Base-by-base conservation (phyloP, 2,113 vertebrate species). In the Maccullochella peelii region DNA sequence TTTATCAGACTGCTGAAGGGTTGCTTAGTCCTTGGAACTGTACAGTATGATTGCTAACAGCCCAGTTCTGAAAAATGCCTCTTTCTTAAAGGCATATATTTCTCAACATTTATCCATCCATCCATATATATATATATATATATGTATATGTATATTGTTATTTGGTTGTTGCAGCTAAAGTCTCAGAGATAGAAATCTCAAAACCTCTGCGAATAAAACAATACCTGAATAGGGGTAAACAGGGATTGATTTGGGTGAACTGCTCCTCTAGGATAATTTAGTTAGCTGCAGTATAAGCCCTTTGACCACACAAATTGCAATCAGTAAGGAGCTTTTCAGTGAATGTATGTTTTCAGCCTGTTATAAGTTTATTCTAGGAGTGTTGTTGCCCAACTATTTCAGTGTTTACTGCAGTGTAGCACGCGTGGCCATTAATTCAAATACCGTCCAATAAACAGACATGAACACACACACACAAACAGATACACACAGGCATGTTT, bases 391-490 rank as follows among this genome's bases (percentile, higher is more conserved):
- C 63, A 69, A 72, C 44, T 73, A 66, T 77, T 85, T 57, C 58
- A 80, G 21, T 85, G 58, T 84, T 84, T 86, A 86, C 77, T 79
- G 81, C 79, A 69, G 55, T 58, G 55, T 18, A 69, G 67, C 25
- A 71, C 20, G 23, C 12, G 12, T 61, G 59, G 67, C 54, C 82
- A 86, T 87, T 89, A 90, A 91, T 91, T 73, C 82, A 81, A 85
- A 73, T 68, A 54, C 38, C 2, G 5, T 61, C 82, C 44, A 77
- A 85, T 85, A 88, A 86, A 84, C 87, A 87, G 61, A 87, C 75
- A 79, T 9, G 58, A 52, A 66, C 62, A 75, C 50, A 83, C 30
- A 62, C 40, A 61, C 23, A 76, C 16, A 76, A 21, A 87, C 83
- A 73, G 30, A 80, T 36, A 70, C 83, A 86, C 69, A 79, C 58